Evolutionary conservation across 2,888 invertebrate species (phyloP).

Genomic region (Vannuccia rotundouncinata): DNA sequence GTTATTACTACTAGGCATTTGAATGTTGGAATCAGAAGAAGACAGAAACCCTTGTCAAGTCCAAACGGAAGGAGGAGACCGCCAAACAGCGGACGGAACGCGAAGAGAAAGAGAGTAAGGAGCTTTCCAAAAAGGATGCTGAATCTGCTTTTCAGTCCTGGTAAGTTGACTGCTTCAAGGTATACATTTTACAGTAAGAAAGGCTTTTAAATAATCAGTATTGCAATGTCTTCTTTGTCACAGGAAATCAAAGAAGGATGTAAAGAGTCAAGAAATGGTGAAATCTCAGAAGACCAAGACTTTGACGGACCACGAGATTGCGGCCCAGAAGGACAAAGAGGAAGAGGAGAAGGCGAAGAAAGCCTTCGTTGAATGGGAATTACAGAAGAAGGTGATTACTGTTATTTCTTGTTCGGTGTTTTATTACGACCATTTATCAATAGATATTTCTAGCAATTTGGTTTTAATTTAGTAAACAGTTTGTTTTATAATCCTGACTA

Average conservation of each 20-base stretch:
- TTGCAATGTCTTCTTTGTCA: background rate
- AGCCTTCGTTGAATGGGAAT: background rate
- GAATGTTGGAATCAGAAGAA: background rate
- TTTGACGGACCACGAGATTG: background rate
- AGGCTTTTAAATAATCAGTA: background rate
- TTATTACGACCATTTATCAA: too few species aligned
- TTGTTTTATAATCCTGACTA: too few species aligned
- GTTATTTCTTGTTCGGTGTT: too few species aligned
- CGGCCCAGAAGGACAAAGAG: background rate
- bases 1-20: background rate
- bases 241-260: background rate
- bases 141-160: background rate
- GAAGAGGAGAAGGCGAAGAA: background rate
- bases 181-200: background rate
- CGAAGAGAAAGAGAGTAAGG: background rate
- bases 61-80: background rate
- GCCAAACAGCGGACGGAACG: background rate
- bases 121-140: background rate
- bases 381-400: too few species aligned
- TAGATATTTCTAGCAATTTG: too few species aligned
- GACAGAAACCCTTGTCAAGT: background rate
- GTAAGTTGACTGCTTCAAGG: background rate
- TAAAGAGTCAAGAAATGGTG: background rate
- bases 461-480: too few species aligned
- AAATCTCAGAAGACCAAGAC: background rate